Evolutionary conservation across 2,888 invertebrate species (phyloP).

Genomic region (Hirtodrosophila histrioides): DNA sequence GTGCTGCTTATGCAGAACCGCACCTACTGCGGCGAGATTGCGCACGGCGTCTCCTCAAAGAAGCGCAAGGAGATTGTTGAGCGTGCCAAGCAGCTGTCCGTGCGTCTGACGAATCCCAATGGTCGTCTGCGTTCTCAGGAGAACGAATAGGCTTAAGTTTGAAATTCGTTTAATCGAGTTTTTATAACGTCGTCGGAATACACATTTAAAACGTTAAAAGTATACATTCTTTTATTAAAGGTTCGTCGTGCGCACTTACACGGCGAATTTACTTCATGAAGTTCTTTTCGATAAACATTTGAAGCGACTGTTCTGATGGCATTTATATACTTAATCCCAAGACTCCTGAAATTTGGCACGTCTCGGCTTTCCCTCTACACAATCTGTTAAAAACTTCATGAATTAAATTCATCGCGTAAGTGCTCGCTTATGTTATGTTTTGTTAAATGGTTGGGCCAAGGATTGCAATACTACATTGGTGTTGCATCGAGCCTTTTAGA

Average conservation of each 20-base stretch:
- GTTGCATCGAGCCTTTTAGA: too few species aligned
- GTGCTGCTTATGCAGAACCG: slow-evolving; percentile 99
- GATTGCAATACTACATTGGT: too few species aligned
- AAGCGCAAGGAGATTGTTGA: slow-evolving; percentile 98
- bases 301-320: neutral
- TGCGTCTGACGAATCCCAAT: slow-evolving; percentile 97
- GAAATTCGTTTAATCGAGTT: slow-evolving; percentile 60
- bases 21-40: slow-evolving; percentile 98
- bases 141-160: slow-evolving; percentile 92
- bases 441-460: too few species aligned
- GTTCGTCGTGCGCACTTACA: neutral
- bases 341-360: too few species aligned
- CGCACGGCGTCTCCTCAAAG: slow-evolving; percentile 98
- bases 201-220: slow-evolving; percentile 65
- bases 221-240: slow-evolving; percentile 16
- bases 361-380: too few species aligned
- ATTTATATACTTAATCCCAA: too few species aligned
- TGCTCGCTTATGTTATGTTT: too few species aligned
- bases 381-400: too few species aligned
- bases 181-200: slow-evolving; percentile 77
- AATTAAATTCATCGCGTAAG: too few species aligned
- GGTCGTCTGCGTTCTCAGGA: slow-evolving; percentile 99
- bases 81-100: slow-evolving; percentile 97
- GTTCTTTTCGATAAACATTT: too few species aligned
- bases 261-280: too few species aligned